phyloP scores from a whole-genome alignment of 2,797 vertebrate genomes.

The Capromys pilorides region DNA sequence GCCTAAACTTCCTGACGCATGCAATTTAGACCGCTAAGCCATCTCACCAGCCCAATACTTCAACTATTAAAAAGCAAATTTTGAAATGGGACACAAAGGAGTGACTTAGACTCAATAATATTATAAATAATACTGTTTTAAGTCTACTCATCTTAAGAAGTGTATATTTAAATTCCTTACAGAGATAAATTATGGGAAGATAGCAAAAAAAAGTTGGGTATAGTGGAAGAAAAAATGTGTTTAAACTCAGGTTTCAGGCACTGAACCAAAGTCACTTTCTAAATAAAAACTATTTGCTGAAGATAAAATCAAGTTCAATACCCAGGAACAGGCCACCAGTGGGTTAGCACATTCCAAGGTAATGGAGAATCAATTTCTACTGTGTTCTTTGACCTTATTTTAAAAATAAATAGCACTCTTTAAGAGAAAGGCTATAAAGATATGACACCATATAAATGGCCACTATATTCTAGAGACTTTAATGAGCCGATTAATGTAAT shows the following conservation, averaged over 20 bases:
- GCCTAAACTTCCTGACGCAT: too few species aligned
- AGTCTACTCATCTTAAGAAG: constrained; percentile 8
- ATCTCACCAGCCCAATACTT: too few species aligned
- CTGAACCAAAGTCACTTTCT: neutral
- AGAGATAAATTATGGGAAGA: neutral
- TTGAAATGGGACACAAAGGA: constrained; percentile 11
- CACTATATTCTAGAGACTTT: constrained; percentile 29
- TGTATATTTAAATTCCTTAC: neutral
- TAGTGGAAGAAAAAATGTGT: neutral
- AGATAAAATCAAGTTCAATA: neutral
- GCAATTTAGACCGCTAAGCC: too few species aligned
- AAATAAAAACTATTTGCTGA: constrained; percentile 28
- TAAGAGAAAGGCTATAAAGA: neutral
- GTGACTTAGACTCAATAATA: constrained; percentile 3
- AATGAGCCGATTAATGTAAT: neutral
- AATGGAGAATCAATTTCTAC: neutral
- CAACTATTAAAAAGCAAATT: constrained; percentile 36
- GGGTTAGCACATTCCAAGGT: neutral
- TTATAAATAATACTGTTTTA: constrained; percentile 17
- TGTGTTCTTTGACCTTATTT: neutral
- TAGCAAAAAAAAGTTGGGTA: neutral
- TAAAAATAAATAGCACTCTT: constrained; percentile 42
- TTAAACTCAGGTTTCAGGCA: neutral
- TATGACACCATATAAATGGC: constrained; percentile 5
- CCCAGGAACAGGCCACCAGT: neutral